Base-by-base conservation (phyloP, 2,113 vertebrate species). In the Osmerus mordax region DNA sequence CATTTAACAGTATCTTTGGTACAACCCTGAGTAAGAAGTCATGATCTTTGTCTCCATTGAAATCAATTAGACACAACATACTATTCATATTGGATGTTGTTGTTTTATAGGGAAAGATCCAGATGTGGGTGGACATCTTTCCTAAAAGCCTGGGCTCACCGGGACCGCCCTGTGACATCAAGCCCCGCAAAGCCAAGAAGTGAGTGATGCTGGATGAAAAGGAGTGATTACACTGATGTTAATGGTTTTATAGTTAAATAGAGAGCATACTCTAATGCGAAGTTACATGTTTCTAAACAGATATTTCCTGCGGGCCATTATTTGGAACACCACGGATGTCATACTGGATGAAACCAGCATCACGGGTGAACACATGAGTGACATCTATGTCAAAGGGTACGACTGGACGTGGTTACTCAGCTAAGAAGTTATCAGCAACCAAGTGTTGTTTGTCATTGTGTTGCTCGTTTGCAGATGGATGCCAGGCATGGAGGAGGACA, bases 41-140 rank as follows among this genome's bases (percentile, higher is more conserved):
- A 47, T 47, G 41, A 41, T 47, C 41, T 47, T 47, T 12, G 9
- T 47, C 41, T 47, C 6, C 41, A 12, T 12, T 9, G 41, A 47
- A 47, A 9, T 47, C 41, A 47, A 47, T 47, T 47, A 47, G 5
- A 47, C 9, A 11, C 41, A 9, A 12, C 41, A 11, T 47, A 9
- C 41, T 36, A 16, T 29, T 36, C 32, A 0, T 21, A 54, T 23
- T 62, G 4, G 55, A 25, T 51, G 15, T 59, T 56, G 23, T 69
- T 2, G 63, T 9, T 71, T 23, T 76, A 15, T 83, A 99, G 97
- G 97, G 97, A 70, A 92, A 83, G 73, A 91, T 99, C 76, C 95
- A 98, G 84, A 96, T 99, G 97, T 99, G 97, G 97, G 96, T 99
- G 53, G 97, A 99, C 76, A 85, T 99, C 66, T 99, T 97, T 75